Base-by-base conservation (phyloP, 2,888 invertebrate species). In the Nudaria mundana region DNA sequence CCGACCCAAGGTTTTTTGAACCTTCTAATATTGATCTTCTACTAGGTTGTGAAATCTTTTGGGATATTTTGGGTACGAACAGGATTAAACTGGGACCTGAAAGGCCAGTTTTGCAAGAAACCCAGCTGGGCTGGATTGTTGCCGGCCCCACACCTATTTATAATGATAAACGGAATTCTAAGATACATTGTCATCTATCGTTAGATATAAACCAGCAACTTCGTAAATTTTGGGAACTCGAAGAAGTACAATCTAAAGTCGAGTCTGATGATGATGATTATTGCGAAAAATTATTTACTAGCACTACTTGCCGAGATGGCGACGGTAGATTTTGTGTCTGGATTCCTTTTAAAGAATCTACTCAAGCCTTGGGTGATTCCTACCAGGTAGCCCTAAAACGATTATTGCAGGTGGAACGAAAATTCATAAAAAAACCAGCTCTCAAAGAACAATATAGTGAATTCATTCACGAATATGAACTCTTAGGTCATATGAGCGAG, bases 1-100 rank as follows among this genome's bases (percentile, higher is more conserved):
- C 48, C 2, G 48, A 48, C 33, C 41, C 44, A 1, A 33, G 1
- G 5, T 44, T 44, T 3, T 1, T 37, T 28, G 6, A 37, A 5
- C 41, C 48, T 14, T 28, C 4, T 14, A 6, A 13, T 15, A 29
- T 12, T 7, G 23, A 23, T 23, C 8, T 23, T 7, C 10, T 23
- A 4, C 3, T 23, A 23, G 23, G 23, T 3, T 8, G n/a, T n/a
- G 23, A 23, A 3, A n/a, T 1, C 30, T 35, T 12, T 8, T 30
- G 30, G 30, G 11, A 15, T 7, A 12, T 37, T 2, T 7, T 37
- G 13, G 7, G 15, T 3, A 25, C 3, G 2, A 3, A 12, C 8
- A 11, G 12, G 11, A 32, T 13, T 3, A 22, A 11, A 3, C 6
- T 32, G 11, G 22, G 28, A 1, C 13, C 4, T 3, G 2, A 23